phyloP scores from a whole-genome alignment of 2,113 vertebrate genomes.

The Anas platyrhynchos region DNA sequence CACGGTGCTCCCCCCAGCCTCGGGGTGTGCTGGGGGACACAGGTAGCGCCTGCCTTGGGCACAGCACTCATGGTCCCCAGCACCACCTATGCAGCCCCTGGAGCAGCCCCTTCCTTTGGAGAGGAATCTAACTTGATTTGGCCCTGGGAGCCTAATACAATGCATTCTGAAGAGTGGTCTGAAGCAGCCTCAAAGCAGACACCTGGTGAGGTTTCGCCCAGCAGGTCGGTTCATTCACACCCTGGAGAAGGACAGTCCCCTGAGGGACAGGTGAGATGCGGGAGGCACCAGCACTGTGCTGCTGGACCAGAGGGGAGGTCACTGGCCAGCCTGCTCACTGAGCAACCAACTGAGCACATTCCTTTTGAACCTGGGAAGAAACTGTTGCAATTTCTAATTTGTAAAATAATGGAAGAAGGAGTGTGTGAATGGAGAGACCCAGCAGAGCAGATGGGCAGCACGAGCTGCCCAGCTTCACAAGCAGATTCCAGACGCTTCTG shows the following conservation, averaged over 20 bases:
- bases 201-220: slow-evolving; percentile 13
- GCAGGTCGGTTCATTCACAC: accelerated
- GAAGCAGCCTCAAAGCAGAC: slow-evolving; percentile 4
- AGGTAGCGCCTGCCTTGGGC: background rate
- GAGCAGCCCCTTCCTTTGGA: accelerated
- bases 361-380: background rate
- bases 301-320: background rate
- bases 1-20: background rate
- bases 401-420: background rate
- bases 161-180: background rate
- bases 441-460: slow-evolving; percentile 10
- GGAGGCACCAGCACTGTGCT: background rate
- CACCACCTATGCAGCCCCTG: background rate
- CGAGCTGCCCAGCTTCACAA: slow-evolving; percentile 26
- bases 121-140: background rate
- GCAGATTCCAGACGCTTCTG: slow-evolving; percentile 46
- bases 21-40: accelerated
- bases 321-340: background rate
- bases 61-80: accelerated
- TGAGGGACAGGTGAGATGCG: background rate
- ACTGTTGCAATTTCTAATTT: background rate
- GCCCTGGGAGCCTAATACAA: background rate
- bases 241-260: background rate
- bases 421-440: background rate
- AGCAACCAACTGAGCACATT: accelerated